Base-by-base conservation (phyloP, 2,888 invertebrate genomes). In the Dascillus cervinus region DNA sequence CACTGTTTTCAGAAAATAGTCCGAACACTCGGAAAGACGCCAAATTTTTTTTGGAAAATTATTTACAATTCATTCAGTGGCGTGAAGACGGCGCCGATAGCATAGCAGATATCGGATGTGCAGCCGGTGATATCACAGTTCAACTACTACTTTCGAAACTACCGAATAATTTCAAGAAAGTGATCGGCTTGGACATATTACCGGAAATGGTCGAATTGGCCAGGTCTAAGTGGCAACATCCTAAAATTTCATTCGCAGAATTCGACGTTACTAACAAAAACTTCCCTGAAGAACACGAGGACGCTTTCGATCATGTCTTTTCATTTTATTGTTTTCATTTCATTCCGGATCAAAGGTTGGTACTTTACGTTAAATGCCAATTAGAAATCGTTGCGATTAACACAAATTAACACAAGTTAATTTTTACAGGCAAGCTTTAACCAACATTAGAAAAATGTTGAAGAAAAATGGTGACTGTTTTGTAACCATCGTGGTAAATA, bases 251-350 rank as follows among this genome's bases (percentile, higher is more conserved):
- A 15, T 74, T 77, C 43, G 60, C 67, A 15, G 43, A 68, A 13
- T 53, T 78, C 34, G 79, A 86, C 49, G 77, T 86, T 22, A 61
- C 64, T 25, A 61, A 71, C 1, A 58, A 66, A 0, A 55, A 66
- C 12, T 41, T 79, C 26, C 72, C 74, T 0, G 55, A 58, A 1
- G 61, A 71, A 11, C 49, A 73, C 24, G 50, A 61, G 9, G 67
- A 63, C 28, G 53, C 61, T 13, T 86, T 81, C 50, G 72, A 79
- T 52, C 81, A 83, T 52, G 71, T 75, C 1, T 75, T 83, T 29
- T 86, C 86, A 0, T 85, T 86, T 55, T 85, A 84, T 56, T 77
- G 83, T 39, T 65, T 88, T 3, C 85, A 87, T 51, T 87, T 87
- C 87, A 75, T 86, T 15, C 73, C 73, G 44, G 72, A 84, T 52